A percentile compares a stretch with the other conserved stretches of the same genome.
Evolutionary conservation across 2,797 vertebrate species (phyloP).

Genomic region (Echeneis naucrates): DNA sequence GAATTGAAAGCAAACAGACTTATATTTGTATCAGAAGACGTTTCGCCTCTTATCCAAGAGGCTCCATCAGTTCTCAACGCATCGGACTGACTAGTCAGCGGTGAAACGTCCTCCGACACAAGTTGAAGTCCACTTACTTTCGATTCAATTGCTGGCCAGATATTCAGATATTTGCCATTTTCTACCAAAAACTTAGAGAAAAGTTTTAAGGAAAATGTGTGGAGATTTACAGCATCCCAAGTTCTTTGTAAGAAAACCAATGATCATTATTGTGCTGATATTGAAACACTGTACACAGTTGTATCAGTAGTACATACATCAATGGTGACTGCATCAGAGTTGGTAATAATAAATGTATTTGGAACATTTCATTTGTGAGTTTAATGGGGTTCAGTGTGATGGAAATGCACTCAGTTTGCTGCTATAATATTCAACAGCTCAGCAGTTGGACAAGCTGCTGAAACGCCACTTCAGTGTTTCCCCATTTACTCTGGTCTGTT

Average conservation of each 20-base stretch:
- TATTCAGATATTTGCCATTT: conserved; percentile 16
- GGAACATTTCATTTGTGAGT: conserved; percentile 55
- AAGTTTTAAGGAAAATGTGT: conserved; percentile 26
- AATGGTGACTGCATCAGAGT: conserved; percentile 49
- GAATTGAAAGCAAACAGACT: too few relatives aligned
- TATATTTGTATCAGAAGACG: too few relatives aligned
- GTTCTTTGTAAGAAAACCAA: conserved; percentile 44
- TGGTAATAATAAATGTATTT: conserved; percentile 69
- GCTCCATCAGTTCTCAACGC: too few relatives aligned
- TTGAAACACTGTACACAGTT: conserved; percentile 59
- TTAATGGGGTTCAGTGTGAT: conserved; percentile 43
- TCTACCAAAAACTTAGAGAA: conserved; percentile 18
- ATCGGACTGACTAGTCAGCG: too few relatives aligned
- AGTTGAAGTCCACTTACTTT: too few relatives aligned
- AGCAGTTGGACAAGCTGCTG: conserved; percentile 38
- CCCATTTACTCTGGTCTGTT: conserved; percentile 8
- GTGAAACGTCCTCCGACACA: too few relatives aligned
- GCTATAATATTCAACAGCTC: conserved; percentile 49
- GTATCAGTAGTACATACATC: conserved; percentile 57
- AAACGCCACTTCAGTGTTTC: conserved; percentile 37
- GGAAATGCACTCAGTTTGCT: conserved; percentile 38
- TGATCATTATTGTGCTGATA: conserved; percentile 44
- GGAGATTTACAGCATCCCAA: conserved; percentile 4
- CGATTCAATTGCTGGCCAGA: too few relatives aligned
- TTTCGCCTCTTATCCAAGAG: too few relatives aligned